phyloP scores from a whole-genome alignment of 1,140 invertebrate genomes.

The Procambarus clarkii region DNA sequence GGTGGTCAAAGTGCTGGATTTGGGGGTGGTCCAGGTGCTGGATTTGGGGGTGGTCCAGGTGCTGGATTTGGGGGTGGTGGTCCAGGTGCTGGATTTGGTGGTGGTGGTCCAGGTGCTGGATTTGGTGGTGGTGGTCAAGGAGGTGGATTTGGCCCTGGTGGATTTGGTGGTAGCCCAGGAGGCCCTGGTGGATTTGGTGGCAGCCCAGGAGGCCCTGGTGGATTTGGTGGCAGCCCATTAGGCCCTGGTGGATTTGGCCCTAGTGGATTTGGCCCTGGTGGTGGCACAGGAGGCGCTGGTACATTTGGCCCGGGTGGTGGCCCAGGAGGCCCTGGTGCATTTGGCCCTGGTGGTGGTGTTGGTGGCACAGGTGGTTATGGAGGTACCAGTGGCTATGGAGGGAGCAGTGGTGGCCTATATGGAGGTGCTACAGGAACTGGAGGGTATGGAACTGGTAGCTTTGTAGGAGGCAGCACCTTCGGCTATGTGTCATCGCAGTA shows the following conservation, averaged over 20 bases:
- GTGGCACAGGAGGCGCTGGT: constrained; percentile 18
- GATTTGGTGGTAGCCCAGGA: not conserved
- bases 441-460: constrained; percentile 35
- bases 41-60: not conserved
- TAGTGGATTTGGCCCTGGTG: constrained; percentile 72
- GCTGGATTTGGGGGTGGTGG: not conserved
- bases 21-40: not conserved
- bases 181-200: constrained; percentile 24
- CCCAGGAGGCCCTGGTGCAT: not conserved
- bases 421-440: constrained; percentile 29
- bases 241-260: constrained; percentile 32
- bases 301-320: constrained; percentile 3
- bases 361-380: not conserved
- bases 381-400: not conserved
- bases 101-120: not conserved
- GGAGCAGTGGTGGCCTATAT: constrained; percentile 21
- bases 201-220: not conserved
- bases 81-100: constrained; percentile 1
- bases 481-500: constrained; percentile 11
- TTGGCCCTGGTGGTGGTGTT: constrained; percentile 4
- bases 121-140: not conserved
- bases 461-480: constrained; percentile 33
- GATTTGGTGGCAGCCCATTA: constrained; percentile 41
- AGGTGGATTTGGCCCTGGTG: not conserved
- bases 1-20: not conserved